Base-by-base conservation (phyloP, 2,797 vertebrate species). In the Tenualosa thibaudeaui region DNA sequence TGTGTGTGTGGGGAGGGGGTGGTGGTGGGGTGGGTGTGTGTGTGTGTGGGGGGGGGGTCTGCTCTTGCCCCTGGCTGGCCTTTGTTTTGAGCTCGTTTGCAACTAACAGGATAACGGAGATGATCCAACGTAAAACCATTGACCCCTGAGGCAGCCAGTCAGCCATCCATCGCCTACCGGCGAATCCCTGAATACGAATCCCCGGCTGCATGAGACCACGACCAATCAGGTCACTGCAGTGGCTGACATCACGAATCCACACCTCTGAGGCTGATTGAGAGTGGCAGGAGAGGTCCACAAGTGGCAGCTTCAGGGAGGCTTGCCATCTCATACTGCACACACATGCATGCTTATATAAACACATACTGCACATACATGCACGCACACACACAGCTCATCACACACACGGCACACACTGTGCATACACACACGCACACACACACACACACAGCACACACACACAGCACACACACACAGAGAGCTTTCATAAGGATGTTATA, bases 71-170 rank as follows among this genome's bases (percentile, higher is more conserved):
- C 58, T 62, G 58, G 58, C n/a, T 62, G 58, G 53, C 50, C 46
- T 26, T 56, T 43, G 40, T 81, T 83, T 71, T 58, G 31, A 84
- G 53, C 58, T 84, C 54, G 81, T 53, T 24, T 31, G 65, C 65
- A 15, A n/a, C 84, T 75, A 50, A 86, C 78, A 81, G 81, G 85
- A 81, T 88, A 84, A 88, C 88, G 71, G 85, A 83, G 75, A 75
- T 84, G 84, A 84, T 83, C 82, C 81, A 58, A 49, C 49, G 51
- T 58, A 54, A 87, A 31, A 56, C 86, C 83, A 3, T 50, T 85
- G 86, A 86, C 85, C 84, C 86, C 51, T 46, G 58, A 6, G 8
- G n/a, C 22, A 6, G 58, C 1, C 58, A 24, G n/a, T 24, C 7
- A 2, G 58, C 22, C 8, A n/a, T 19, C 56, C 19, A 58, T 17